Percentiles rank a stretch among this genome's conserved stretches.
Conservation (phyloP, 2,797 vertebrate genomes). For the Pseudochirops cupreus region DNA sequence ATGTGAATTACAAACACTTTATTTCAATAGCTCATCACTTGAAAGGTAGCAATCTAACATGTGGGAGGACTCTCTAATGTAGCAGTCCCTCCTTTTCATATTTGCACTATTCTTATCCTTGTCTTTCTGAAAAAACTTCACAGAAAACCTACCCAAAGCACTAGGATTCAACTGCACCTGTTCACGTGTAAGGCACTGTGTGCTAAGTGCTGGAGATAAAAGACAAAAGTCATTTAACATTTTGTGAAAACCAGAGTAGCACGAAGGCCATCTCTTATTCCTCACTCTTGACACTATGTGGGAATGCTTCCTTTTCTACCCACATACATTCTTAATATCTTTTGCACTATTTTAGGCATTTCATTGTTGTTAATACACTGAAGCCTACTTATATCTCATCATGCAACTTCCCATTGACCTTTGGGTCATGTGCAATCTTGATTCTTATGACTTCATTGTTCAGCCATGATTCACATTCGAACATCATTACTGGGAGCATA, state of each 20-base stretch:
- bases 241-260: not conserved
- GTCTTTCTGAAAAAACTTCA: not conserved
- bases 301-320: not conserved
- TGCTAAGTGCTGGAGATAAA: not conserved
- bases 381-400: not conserved
- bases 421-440: not conserved
- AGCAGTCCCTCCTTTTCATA: not conserved
- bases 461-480: not conserved
- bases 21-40: not conserved
- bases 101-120: not conserved
- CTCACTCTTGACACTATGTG: not conserved
- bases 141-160: not conserved
- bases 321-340: not conserved
- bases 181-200: not conserved
- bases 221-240: not conserved
- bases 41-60: not conserved
- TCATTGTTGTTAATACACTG: not conserved
- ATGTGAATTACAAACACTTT: not conserved
- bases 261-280: not conserved
- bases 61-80: not conserved
- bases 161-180: not conserved
- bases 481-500: not conserved
- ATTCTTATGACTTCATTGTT: not conserved
- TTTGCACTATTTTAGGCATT: not conserved
- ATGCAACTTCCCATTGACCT: not conserved